Evolutionary conservation across 1,140 invertebrate species (phyloP).

Genomic region (Drosophila erecta): DNA sequence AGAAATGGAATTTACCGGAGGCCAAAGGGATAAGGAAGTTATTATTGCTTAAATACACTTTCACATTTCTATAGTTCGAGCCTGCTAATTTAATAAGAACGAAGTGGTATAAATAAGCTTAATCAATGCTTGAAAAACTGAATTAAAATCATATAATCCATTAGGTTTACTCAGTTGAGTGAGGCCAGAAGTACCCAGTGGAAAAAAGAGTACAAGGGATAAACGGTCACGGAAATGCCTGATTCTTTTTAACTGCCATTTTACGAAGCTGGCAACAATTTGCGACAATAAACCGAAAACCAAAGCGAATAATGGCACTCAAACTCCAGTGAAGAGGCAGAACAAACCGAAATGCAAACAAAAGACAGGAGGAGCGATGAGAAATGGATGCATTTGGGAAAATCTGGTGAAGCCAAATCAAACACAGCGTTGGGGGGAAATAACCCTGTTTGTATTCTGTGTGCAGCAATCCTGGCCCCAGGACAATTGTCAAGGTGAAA

Average conservation of each 20-base stretch:
- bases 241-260: slow-evolving; percentile 50
- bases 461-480: slow-evolving; percentile 51
- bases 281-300: slow-evolving; percentile 54
- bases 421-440: slow-evolving; percentile 49
- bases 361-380: slow-evolving; percentile 21
- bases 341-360: slow-evolving; percentile 26
- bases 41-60: slow-evolving; percentile 8
- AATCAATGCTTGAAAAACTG: background rate
- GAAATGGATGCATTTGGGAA: slow-evolving; percentile 58
- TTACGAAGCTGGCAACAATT: slow-evolving; percentile 40
- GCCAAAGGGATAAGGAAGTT: background rate
- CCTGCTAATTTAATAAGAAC: too few species aligned
- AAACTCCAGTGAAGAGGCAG: slow-evolving; percentile 37
- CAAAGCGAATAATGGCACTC: slow-evolving; percentile 52
- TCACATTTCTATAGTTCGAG: background rate
- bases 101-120: background rate
- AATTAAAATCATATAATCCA: background rate
- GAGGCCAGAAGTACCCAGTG: background rate
- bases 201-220: slow-evolving; percentile 14
- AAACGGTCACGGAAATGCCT: slow-evolving; percentile 34
- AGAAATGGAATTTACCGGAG: slow-evolving; percentile 1
- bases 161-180: background rate
- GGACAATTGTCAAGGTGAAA: slow-evolving; percentile 62
- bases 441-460: slow-evolving; percentile 28
- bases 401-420: slow-evolving; percentile 25